Percentiles rank a stretch among this genome's conserved stretches.
Conservation (phyloP, 2,888 invertebrate species). For the Gerris lacustris region DNA sequence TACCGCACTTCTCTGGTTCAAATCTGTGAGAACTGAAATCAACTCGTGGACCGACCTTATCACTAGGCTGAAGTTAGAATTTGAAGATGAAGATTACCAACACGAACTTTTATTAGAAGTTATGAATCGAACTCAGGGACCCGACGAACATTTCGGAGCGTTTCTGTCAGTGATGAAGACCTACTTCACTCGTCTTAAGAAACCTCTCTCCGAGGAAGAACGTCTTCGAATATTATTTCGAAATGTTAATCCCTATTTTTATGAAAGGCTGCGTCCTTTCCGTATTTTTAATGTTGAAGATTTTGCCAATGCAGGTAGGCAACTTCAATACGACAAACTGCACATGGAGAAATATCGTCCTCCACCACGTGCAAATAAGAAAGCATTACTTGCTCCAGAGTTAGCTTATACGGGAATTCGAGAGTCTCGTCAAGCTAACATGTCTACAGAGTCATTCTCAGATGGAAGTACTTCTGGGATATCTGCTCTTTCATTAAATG, state of each 20-base stretch:
- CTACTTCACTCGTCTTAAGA: conserved; percentile 25
- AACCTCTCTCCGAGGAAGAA: conserved; percentile 10
- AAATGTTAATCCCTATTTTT: conserved; percentile 15
- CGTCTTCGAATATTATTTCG: conserved; percentile 12
- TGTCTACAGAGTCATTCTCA: neutral
- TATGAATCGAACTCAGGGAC: conserved; percentile 28
- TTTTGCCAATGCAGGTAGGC: neutral
- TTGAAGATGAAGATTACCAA: conserved; percentile 28
- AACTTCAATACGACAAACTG: neutral
- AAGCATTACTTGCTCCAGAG: conserved; percentile 20
- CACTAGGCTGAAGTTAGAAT: conserved; percentile 18
- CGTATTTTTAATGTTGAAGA: neutral
- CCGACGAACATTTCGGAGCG: conserved; percentile 28
- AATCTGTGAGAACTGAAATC: conserved; percentile 27
- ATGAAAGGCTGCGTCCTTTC: conserved; percentile 10
- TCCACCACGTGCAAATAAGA: neutral
- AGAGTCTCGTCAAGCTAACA: neutral
- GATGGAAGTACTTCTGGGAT: neutral
- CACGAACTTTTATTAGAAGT: conserved; percentile 28
- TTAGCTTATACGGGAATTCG: conserved; percentile 5
- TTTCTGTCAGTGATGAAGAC: conserved; percentile 29
- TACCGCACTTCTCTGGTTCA: conserved; percentile 31
- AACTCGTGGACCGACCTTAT: conserved; percentile 15
- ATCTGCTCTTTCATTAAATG: neutral
- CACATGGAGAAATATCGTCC: neutral